Evolutionary conservation across 2,797 vertebrate genomes (phyloP).

Genomic region (Argya squamiceps): DNA sequence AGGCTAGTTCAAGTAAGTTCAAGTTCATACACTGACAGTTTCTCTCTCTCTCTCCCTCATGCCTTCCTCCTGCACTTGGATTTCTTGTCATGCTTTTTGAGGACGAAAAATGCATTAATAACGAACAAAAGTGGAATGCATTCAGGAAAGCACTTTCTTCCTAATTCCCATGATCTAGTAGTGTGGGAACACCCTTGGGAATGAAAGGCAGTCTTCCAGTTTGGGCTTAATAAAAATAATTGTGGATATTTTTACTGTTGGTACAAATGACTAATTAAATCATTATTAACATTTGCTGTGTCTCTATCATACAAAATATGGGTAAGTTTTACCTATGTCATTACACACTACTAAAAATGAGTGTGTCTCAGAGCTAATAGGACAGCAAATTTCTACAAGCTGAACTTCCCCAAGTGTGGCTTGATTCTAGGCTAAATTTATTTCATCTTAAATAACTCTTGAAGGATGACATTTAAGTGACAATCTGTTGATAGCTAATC

Average conservation of each 20-base stretch:
- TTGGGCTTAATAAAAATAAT: neutral
- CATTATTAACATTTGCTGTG: neutral
- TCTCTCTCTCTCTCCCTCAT: neutral
- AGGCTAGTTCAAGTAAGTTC: neutral
- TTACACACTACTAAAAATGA: neutral
- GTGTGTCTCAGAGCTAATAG: neutral
- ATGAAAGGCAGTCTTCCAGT: neutral
- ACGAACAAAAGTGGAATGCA: neutral
- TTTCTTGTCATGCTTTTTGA: neutral
- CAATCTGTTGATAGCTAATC: constrained; percentile 38
- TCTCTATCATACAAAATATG: neutral
- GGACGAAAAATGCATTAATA: neutral
- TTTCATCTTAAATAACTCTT: neutral
- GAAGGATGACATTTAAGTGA: constrained; percentile 32
- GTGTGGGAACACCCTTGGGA: neutral
- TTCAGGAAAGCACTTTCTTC: neutral
- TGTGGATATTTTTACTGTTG: neutral
- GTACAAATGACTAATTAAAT: neutral
- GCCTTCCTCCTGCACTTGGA: neutral
- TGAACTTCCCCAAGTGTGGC: neutral
- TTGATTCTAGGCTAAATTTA: neutral
- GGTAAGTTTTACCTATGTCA: neutral
- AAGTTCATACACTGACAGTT: neutral
- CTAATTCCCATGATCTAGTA: neutral
- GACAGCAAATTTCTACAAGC: neutral